Percentiles rank a stretch among this genome's conserved stretches.
Conservation (phyloP, 2,113 vertebrate genomes). For the Oplegnathus fasciatus region DNA sequence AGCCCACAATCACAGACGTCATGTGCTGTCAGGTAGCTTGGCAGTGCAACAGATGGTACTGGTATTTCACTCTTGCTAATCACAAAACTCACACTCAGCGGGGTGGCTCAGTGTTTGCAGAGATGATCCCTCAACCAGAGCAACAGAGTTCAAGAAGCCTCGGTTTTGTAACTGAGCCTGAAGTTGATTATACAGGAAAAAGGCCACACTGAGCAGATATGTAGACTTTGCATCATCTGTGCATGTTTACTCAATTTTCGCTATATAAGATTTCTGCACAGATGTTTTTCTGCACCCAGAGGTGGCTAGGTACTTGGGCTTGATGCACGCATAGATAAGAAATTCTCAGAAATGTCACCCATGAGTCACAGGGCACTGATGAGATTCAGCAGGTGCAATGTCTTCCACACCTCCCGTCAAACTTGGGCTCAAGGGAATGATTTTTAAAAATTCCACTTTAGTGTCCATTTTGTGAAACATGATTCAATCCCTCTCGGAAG, state of each 20-base stretch:
- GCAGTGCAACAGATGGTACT: conserved; percentile 67
- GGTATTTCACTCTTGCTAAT: conserved; percentile 69
- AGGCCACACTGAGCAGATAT: not conserved
- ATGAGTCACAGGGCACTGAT: conserved; percentile 13
- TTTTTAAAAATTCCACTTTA: not conserved
- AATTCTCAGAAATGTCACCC: not conserved
- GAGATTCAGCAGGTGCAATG: conserved; percentile 3
- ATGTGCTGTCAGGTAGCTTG: conserved; percentile 61
- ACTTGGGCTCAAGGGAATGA: not conserved
- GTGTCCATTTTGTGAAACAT: not conserved
- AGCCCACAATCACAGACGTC: conserved; percentile 27
- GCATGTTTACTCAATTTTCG: not conserved
- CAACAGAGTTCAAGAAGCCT: conserved; percentile 49
- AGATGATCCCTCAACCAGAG: conserved; percentile 44
- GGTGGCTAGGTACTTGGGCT: not conserved
- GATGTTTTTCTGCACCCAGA: not conserved
- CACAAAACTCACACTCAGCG: conserved; percentile 65
- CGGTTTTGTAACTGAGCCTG: conserved; percentile 21
- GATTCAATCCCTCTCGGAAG: not conserved
- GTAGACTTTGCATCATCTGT: not conserved
- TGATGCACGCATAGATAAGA: conserved; percentile 1
- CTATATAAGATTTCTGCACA: not conserved
- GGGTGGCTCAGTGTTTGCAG: conserved; percentile 54
- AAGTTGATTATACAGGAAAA: conserved; percentile 5
- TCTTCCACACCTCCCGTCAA: conserved; percentile 5